phyloP scores from a whole-genome alignment of 1,140 invertebrate genomes.

The Lanistes nyassanus region DNA sequence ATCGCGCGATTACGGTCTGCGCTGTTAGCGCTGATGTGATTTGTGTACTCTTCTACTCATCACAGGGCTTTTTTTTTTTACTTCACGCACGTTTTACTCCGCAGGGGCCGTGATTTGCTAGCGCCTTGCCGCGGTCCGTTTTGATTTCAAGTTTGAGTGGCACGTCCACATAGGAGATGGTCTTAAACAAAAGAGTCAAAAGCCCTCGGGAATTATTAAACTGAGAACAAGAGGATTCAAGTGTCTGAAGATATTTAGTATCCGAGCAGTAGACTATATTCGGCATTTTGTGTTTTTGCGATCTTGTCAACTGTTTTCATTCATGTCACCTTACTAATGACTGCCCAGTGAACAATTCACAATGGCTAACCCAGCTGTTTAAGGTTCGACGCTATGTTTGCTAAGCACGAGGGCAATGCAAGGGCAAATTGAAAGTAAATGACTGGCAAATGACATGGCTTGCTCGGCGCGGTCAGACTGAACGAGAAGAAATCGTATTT shows the following conservation, averaged over 20 bases:
- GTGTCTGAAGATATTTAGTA: background rate
- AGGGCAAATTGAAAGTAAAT: too few species aligned
- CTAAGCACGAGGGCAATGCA: too few species aligned
- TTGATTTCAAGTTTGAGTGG: slow-evolving; percentile 18
- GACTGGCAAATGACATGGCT: too few species aligned
- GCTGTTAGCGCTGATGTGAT: slow-evolving; percentile 25
- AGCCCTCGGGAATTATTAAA: slow-evolving; percentile 1
- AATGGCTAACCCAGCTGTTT: too few species aligned
- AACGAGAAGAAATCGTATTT: too few species aligned
- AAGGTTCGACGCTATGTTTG: too few species aligned
- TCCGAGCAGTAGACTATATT: too few species aligned
- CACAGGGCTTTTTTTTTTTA: background rate
- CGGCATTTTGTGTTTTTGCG: too few species aligned
- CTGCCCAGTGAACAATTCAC: too few species aligned
- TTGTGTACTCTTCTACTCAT: slow-evolving; percentile 18
- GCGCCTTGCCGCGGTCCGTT: slow-evolving; percentile 12
- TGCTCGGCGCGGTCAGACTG: too few species aligned
- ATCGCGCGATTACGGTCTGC: slow-evolving; percentile 22
- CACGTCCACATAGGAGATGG: slow-evolving; percentile 8
- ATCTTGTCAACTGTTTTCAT: too few species aligned
- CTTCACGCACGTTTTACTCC: slow-evolving; percentile 4
- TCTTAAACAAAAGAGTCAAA: slow-evolving; percentile 23
- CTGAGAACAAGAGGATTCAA: slow-evolving; percentile 20
- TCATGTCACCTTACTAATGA: too few species aligned
- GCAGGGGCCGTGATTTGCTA: slow-evolving; percentile 10